Conservation (phyloP, 2,888 invertebrate genomes). For the Pyrrhosoma nymphula region DNA sequence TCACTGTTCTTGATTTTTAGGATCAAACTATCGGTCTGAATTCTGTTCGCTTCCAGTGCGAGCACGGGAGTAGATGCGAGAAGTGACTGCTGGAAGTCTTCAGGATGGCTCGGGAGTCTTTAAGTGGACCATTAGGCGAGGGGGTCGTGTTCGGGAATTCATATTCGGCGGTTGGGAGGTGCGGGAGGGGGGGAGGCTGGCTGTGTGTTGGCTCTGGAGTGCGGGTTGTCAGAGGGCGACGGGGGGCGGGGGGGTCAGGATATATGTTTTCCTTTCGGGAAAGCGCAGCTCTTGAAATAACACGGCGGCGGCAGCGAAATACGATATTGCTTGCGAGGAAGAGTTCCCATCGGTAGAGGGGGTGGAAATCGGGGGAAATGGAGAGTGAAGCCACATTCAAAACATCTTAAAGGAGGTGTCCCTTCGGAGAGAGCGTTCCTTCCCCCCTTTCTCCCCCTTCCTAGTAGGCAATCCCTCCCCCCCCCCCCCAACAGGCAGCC, state of each 20-base stretch:
- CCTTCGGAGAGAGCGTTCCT: no score
- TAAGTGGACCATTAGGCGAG: not conserved
- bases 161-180: not conserved
- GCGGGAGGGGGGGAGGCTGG: not conserved
- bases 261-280: conserved; percentile 4
- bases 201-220: no score
- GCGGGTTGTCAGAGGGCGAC: no score
- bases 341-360: no score
- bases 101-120: no score
- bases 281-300: conserved; percentile 3
- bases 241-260: no score
- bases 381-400: not conserved
- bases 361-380: not conserved
- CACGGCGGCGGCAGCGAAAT: not conserved
- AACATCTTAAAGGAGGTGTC: not conserved
- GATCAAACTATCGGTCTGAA: no score
- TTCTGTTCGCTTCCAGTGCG: no score
- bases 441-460: no score
- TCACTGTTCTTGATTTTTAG: no score
- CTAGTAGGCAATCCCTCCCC: not conserved
- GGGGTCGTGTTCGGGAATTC: conserved; percentile 1
- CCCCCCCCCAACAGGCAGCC: not conserved
- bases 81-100: no score
- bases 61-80: no score
- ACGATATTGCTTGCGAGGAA: not conserved